A percentile compares a stretch with the other conserved stretches of the same genome.
These are phyloP conservation scores for Kryptolebias ocellatus DNA, from an alignment of 2,797 vertebrate species.

Conservation along the genomic window DNA sequence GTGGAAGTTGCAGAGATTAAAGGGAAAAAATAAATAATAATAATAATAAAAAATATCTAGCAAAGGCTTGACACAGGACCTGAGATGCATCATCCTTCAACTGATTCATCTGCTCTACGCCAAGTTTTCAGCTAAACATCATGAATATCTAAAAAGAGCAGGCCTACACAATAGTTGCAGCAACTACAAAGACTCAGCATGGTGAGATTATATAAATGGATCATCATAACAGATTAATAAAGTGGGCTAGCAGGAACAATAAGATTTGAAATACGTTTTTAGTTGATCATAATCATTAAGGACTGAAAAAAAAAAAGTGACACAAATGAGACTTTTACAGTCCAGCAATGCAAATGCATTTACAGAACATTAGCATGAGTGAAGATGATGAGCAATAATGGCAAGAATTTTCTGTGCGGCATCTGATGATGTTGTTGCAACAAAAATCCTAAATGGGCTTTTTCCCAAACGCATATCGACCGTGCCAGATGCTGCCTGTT, in stretches of 20 bases:
- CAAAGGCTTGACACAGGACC: too few species aligned
- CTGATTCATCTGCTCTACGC: neutral
- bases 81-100: neutral
- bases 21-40: neutral
- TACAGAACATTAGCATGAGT: conserved; percentile 14
- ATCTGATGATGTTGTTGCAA: conserved; percentile 20
- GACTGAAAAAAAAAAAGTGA: conserved; percentile 6
- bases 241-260: neutral
- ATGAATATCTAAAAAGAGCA: conserved; percentile 2
- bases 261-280: conserved; percentile 15
- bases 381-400: conserved; percentile 37
- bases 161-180: conserved; percentile 19
- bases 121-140: neutral
- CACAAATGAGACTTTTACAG: conserved; percentile 12
- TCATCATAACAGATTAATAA: conserved; percentile 1
- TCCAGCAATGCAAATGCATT: conserved; percentile 21
- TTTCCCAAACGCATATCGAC: conserved; percentile 23
- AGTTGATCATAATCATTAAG: conserved; percentile 21
- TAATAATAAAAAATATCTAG: neutral
- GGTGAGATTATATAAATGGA: conserved; percentile 1
- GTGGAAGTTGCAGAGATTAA: neutral
- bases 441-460: conserved; percentile 33
- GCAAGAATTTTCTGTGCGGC: neutral
- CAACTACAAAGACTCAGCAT: conserved; percentile 12
- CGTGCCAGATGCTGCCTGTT: conserved; percentile 31